Conservation (phyloP, 2,113 vertebrate genomes). For the Eupsittula cactorum region DNA sequence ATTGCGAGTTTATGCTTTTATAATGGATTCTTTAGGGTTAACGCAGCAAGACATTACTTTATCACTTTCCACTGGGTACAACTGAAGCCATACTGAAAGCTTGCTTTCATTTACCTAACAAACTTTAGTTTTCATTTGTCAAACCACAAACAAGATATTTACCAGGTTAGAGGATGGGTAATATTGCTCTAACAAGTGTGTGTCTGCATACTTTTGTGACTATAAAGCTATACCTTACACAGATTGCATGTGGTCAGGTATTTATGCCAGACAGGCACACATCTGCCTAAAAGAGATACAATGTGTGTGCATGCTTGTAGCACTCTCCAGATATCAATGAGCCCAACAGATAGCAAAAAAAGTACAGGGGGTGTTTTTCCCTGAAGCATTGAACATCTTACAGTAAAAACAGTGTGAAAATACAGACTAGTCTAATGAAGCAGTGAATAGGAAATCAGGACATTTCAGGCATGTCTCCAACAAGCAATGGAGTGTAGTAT, state of each 20-base stretch:
- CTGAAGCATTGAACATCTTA: background rate
- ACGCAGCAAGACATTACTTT: background rate
- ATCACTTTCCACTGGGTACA: background rate
- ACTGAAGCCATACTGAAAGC: background rate
- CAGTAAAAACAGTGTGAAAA: background rate
- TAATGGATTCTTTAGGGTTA: background rate
- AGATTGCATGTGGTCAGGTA: fast-evolving
- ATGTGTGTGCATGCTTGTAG: background rate
- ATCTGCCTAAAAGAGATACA: background rate
- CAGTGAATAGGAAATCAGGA: background rate
- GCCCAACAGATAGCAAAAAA: background rate
- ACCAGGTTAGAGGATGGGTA: fast-evolving
- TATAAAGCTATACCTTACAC: background rate
- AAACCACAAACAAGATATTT: background rate
- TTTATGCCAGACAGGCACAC: background rate
- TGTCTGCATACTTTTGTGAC: background rate
- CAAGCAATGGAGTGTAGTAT: background rate
- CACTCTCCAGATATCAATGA: background rate
- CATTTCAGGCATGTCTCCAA: background rate
- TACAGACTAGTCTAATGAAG: background rate
- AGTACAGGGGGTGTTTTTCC: background rate
- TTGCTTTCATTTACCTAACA: background rate
- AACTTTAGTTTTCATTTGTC: background rate
- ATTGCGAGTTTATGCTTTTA: background rate
- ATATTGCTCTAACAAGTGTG: background rate